A percentile compares a stretch with the other conserved stretches of the same genome.
These are phyloP conservation scores for Bubo bubo DNA, from an alignment of 2,113 vertebrate genomes.

Conservation along the genomic window DNA sequence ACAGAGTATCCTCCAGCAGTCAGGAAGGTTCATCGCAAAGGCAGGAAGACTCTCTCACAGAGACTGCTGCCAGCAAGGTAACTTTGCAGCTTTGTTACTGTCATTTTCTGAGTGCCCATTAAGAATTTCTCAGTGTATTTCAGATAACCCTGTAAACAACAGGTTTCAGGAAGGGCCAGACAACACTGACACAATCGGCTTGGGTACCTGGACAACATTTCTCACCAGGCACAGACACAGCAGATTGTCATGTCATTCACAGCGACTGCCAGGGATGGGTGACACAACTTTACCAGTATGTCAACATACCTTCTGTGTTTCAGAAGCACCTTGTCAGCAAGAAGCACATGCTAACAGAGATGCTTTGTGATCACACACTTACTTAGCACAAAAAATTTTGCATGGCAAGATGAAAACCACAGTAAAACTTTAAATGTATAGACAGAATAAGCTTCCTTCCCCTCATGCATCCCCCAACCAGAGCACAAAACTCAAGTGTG, in stretches of 20 bases:
- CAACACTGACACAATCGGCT: background rate
- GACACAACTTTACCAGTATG: background rate
- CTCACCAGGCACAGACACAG: background rate
- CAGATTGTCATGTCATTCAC: background rate
- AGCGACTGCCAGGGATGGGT: background rate
- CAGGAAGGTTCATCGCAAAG: background rate
- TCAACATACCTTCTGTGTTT: background rate
- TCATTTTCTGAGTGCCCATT: background rate
- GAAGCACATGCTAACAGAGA: background rate
- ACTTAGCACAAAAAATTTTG: background rate
- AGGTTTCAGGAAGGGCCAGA: background rate
- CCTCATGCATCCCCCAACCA: background rate
- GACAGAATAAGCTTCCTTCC: background rate
- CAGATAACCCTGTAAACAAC: background rate
- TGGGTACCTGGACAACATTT: background rate
- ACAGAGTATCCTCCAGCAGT: background rate
- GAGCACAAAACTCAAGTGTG: background rate
- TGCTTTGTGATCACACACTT: background rate
- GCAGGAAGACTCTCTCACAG: background rate
- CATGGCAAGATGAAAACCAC: background rate
- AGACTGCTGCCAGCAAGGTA: background rate
- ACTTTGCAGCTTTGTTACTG: background rate
- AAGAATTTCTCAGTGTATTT: background rate
- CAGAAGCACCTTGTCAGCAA: background rate
- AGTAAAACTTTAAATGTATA: background rate